These are phyloP conservation scores for Smutsia temminckii DNA, from an alignment of 2,797 vertebrate genomes.

Conservation along the genomic window DNA sequence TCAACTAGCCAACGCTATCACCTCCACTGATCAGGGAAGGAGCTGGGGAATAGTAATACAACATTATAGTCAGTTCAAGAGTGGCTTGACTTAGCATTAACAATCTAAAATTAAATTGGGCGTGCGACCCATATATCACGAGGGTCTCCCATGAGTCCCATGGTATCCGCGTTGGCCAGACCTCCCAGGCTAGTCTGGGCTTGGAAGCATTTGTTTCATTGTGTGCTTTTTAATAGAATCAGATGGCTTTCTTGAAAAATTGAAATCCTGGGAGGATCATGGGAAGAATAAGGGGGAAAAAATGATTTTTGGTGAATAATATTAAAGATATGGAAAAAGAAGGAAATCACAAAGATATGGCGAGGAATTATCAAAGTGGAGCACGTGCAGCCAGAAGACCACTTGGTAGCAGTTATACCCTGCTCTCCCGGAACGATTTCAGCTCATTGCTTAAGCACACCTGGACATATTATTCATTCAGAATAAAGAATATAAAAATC, in stretches of 20 bases:
- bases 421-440: neutral
- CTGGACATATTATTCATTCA: neutral
- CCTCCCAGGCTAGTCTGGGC: slow-evolving; percentile 25
- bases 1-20: slow-evolving; percentile 28
- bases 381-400: neutral
- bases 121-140: slow-evolving; percentile 6
- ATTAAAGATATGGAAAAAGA: slow-evolving; percentile 54
- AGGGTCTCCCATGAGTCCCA: slow-evolving; percentile 41
- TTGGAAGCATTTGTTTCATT: slow-evolving; percentile 72
- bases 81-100: slow-evolving; percentile 66
- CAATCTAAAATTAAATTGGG: slow-evolving; percentile 73
- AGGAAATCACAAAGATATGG: slow-evolving; percentile 54
- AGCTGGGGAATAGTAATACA: slow-evolving; percentile 36
- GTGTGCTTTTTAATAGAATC: slow-evolving; percentile 77
- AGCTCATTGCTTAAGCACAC: neutral
- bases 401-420: neutral
- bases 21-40: slow-evolving; percentile 29
- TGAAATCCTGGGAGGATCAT: slow-evolving; percentile 69
- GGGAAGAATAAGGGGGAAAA: slow-evolving; percentile 54
- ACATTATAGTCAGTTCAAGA: slow-evolving; percentile 46
- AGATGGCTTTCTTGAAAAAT: slow-evolving; percentile 70
- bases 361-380: slow-evolving; percentile 37
- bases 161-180: slow-evolving; percentile 47
- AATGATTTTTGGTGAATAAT: slow-evolving; percentile 47
- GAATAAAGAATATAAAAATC: neutral